Evolutionary conservation across 1,140 invertebrate genomes (phyloP), one percentile per base, ranked within the genome.

Genomic region (Colletes latitarsis): DNA sequence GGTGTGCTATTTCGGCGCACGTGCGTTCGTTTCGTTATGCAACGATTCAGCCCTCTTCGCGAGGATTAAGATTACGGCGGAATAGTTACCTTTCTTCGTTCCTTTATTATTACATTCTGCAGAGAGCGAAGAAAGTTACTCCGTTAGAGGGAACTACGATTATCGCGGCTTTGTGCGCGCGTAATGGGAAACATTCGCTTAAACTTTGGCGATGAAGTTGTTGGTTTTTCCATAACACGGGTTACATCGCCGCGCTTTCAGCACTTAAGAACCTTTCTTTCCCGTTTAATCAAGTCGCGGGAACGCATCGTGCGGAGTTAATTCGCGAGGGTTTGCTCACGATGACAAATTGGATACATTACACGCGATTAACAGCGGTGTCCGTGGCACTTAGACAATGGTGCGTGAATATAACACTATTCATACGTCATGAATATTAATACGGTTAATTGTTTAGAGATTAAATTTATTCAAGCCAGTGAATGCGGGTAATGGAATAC

Each of bases 381-480:
- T 2, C 14, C 30, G 30, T 30, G 15, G 2, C 15, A 8, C 14
- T 49, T 12, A 43, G 12, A 63, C 19, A 73, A 63, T 12, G 14
- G 39, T 14, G 1, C 39, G 19, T 6, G 53, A 14, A 67, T 75
- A 49, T 57, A 14, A 64, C 39, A 15, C 39, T 14, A 10, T 30
- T 79, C 46, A 66, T 49, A 46, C 15, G 46, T 43, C 46, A 53
- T 73, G 69, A 72, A 78, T 78, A 78, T 78, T 70, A 60, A 80
- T 53, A 46, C 14, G 53, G 58, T 60, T 75, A 82, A 84, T 85
- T 85, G 82, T 85, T 81, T 81, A 77, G 77, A 73, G 77, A 85
- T 77, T 68, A 75, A 83, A 83, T 85, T 77, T 83, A 83, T 83
- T 85, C 77, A 80, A 60, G 64, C 60, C 8, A 17, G 71, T 39